phyloP scores from a whole-genome alignment of 2,888 invertebrate species.

The Danaus chrysippus region DNA sequence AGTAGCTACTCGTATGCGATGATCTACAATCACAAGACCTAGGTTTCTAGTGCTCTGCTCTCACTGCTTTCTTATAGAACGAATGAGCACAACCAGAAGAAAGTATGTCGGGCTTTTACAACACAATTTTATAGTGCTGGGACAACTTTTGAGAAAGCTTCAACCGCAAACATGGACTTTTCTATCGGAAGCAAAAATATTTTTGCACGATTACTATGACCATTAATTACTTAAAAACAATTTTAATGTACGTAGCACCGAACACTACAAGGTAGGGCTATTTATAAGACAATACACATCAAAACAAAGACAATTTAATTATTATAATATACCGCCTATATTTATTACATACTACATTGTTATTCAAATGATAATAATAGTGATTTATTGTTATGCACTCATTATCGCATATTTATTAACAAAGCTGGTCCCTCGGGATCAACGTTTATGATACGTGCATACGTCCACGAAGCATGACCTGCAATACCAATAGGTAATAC shows the following conservation, averaged over 20 bases:
- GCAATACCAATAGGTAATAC: slow-evolving; percentile 16
- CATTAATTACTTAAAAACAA: background rate
- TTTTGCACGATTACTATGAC: background rate
- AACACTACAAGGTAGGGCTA: background rate
- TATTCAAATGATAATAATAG: slow-evolving; percentile 6
- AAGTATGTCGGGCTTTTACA: slow-evolving; percentile 40
- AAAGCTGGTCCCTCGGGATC: slow-evolving; percentile 4
- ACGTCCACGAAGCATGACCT: background rate
- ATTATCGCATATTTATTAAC: slow-evolving; percentile 5
- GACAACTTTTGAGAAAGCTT: slow-evolving; percentile 38
- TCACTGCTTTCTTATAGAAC: slow-evolving; percentile 38
- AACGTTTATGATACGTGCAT: background rate
- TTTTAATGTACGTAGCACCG: background rate
- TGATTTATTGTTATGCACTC: background rate
- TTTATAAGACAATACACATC: background rate
- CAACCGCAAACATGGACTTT: slow-evolving; percentile 27
- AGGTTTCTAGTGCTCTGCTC: slow-evolving; percentile 35
- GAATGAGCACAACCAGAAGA: slow-evolving; percentile 34
- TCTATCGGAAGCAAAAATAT: background rate
- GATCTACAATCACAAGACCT: slow-evolving; percentile 20
- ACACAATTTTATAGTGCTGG: slow-evolving; percentile 34
- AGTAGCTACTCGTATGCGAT: slow-evolving; percentile 6
- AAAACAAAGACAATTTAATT: background rate
- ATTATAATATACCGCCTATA: background rate
- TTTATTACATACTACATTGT: background rate